Base-by-base conservation (phyloP, 2,113 vertebrate species). In the Oreotragus oreotragus region DNA sequence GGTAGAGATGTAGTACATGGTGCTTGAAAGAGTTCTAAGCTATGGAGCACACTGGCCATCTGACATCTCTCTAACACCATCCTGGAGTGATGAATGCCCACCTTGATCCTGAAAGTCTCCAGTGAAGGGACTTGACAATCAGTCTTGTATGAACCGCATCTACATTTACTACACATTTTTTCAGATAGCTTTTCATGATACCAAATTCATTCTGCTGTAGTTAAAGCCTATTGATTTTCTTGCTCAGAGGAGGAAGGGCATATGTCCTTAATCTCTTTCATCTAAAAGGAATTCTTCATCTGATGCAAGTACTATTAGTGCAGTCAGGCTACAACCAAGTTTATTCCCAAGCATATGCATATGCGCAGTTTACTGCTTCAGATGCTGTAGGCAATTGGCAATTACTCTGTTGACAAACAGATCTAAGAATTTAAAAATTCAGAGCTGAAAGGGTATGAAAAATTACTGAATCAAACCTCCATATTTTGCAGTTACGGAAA, bases 201-300 rank as follows among this genome's bases (percentile, higher is more conserved):
- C 33, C 77, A 77, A 60, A 33, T 90, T 85, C 53, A 28, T 58
- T n/a, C 23, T 70, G 88, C 33, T 92, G 12, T 13, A 76, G 58
- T 88, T 76, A 93, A 95, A 96, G 43, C 12, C 28, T 21, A 45
- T n/a, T 55, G 62, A n/a, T 92, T 77, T 90, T 70, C 84, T 95
- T 94, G 27, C 62, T 94, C 25, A 47, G 80, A 84, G 39, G 14
- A 87, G 33, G 30, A 92, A 91, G 49, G 27, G 17, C 2, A 47
- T 49, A 66, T 66, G 64, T 57, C 21, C 55, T 84, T 80, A 49
- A 83, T 57, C 47, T 88, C 70, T 90, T 80, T 23, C 53, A 16
- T 60, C 33, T 89, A 39, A n/a, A 94, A 86, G 51, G 83, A 88
- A 64, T 88, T 64, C 28, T 45, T 60, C 36, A 70, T n/a, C 27